A percentile compares a stretch with the other conserved stretches of the same genome.
Evolutionary conservation across 1,140 invertebrate genomes (phyloP).

Genomic region (Sitophilus oryzae): DNA sequence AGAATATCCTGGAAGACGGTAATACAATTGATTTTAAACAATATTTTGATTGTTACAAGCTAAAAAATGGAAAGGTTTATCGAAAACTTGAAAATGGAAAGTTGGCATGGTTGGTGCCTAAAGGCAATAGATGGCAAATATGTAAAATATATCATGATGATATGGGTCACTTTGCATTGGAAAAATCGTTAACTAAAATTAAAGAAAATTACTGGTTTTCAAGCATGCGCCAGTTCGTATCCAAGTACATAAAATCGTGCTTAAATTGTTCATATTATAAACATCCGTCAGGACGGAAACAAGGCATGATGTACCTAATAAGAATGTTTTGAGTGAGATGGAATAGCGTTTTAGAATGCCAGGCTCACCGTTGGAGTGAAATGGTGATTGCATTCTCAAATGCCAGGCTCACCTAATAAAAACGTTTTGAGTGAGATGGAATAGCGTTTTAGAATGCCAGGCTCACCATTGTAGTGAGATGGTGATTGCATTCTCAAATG

Average conservation of each 20-base stretch:
- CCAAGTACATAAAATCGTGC: slow-evolving; percentile 24
- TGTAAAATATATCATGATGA: slow-evolving; percentile 38
- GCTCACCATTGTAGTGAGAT: too few species aligned
- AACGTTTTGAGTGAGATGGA: too few species aligned
- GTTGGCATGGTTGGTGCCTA: slow-evolving; percentile 34
- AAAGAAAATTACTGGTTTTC: slow-evolving; percentile 37
- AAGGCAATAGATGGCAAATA: slow-evolving; percentile 31
- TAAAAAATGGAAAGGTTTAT: slow-evolving; percentile 30
- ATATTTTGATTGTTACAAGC: slow-evolving; percentile 30
- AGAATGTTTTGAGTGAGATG: too few species aligned
- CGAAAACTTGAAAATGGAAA: slow-evolving; percentile 20
- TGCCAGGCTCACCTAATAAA: too few species aligned
- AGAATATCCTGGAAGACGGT: slow-evolving; percentile 5
- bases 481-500: too few species aligned
- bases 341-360: too few species aligned
- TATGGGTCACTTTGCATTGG: slow-evolving; percentile 34
- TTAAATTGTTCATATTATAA: slow-evolving; percentile 29
- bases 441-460: too few species aligned
- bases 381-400: too few species aligned
- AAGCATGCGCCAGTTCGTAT: slow-evolving; percentile 20
- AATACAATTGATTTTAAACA: slow-evolving; percentile 17
- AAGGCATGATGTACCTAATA: too few species aligned
- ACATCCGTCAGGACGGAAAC: too few species aligned
- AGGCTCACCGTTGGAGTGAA: too few species aligned
- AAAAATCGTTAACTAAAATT: slow-evolving; percentile 35